phyloP scores from a whole-genome alignment of 2,113 vertebrate genomes.

The Pelmatolapia mariae region DNA sequence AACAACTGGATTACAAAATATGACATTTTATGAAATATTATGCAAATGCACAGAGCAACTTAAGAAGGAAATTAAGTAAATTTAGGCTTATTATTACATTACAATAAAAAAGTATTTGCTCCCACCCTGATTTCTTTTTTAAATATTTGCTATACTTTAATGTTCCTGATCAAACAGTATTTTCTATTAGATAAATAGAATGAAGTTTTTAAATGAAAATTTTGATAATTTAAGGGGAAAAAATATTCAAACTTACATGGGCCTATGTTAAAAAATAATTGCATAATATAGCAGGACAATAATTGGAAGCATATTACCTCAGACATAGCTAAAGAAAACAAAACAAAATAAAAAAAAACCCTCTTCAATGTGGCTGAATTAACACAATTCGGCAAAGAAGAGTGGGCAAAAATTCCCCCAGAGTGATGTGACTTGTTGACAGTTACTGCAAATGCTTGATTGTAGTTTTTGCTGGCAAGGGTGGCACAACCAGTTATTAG shows the following conservation, averaged over 20 bases:
- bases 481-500: not conserved
- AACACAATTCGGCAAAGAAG: not conserved
- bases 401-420: not conserved
- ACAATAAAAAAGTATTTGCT: not conserved
- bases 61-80: not conserved
- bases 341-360: rapidly evolving
- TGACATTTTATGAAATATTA: not conserved
- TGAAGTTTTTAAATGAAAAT: not conserved
- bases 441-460: not conserved
- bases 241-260: not conserved
- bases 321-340: not conserved
- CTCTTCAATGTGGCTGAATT: not conserved
- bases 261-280: not conserved
- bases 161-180: not conserved
- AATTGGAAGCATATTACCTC: not conserved
- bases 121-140: not conserved
- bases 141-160: not conserved
- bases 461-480: not conserved
- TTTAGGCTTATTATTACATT: not conserved
- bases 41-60: not conserved
- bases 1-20: not conserved
- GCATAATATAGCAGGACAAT: not conserved
- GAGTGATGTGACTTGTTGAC: not conserved
- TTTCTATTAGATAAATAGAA: not conserved
- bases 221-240: not conserved